phyloP scores from a whole-genome alignment of 1,140 invertebrate species.

The Halesus radiatus region DNA sequence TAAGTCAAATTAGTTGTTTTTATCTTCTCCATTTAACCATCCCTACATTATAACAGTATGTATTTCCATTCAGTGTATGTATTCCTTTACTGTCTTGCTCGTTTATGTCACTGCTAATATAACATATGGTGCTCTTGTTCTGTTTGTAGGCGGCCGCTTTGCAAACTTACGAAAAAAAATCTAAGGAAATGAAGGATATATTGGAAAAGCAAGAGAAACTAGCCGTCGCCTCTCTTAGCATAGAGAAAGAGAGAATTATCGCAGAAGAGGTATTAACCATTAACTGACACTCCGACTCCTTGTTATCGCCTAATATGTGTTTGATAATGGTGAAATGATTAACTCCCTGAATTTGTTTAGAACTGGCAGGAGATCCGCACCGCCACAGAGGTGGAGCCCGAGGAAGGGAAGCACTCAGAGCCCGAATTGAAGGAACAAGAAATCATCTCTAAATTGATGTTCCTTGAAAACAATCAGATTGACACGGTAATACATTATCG shows the following conservation, averaged over 20 bases:
- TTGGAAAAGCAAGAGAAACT: slow-evolving; percentile 72
- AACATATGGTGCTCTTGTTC: background rate
- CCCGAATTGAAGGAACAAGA: slow-evolving; percentile 70
- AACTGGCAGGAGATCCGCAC: slow-evolving; percentile 65
- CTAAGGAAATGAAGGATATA: slow-evolving; percentile 66
- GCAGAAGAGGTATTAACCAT: slow-evolving; percentile 66
- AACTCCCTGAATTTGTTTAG: slow-evolving; percentile 53
- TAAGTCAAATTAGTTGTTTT: background rate
- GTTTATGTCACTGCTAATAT: background rate
- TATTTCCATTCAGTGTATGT: no score
- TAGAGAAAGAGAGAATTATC: slow-evolving; percentile 70
- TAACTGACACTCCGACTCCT: no score
- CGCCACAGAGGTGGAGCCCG: slow-evolving; percentile 63
- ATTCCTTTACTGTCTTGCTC: no score
- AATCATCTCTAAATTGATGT: slow-evolving; percentile 71
- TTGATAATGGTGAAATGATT: no score
- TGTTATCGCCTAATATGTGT: no score
- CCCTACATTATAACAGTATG: no score
- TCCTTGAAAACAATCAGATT: slow-evolving; percentile 72
- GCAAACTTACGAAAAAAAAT: slow-evolving; percentile 66
- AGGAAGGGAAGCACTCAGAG: slow-evolving; percentile 67
- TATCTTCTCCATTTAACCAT: no score
- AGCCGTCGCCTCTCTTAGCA: slow-evolving; percentile 70
- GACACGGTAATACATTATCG: slow-evolving; percentile 65
- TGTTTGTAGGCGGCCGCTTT: slow-evolving; percentile 65